Evolutionary conservation across 2,113 vertebrate species (phyloP).

Genomic region (Tenebrosternarchus preto): DNA sequence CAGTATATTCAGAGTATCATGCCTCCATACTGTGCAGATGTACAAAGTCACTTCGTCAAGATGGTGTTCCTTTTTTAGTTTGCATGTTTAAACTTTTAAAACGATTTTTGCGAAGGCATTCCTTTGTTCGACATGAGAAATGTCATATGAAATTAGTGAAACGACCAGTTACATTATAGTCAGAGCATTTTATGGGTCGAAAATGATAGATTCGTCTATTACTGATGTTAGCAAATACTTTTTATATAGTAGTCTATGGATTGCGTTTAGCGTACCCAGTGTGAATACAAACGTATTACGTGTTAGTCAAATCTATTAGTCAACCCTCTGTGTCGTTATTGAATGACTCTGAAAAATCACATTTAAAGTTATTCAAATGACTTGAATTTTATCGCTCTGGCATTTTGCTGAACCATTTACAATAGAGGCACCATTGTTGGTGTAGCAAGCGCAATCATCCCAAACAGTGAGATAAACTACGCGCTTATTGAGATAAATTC

Average conservation of each 20-base stretch:
- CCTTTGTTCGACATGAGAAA: too few species aligned
- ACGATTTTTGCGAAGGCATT: too few species aligned
- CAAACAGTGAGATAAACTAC: constrained; percentile 58
- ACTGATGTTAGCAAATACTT: constrained; percentile 26
- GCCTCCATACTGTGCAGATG: too few species aligned
- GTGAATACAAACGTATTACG: constrained; percentile 31
- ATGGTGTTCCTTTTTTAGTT: too few species aligned
- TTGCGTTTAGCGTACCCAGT: constrained; percentile 19
- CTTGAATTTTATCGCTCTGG: constrained; percentile 64
- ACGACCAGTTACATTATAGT: too few species aligned
- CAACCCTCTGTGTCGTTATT: constrained; percentile 49
- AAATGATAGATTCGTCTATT: constrained; percentile 2
- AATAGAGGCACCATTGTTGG: constrained; percentile 60
- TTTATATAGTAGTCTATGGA: constrained; percentile 41
- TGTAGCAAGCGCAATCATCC: constrained; percentile 49
- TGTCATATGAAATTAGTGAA: too few species aligned
- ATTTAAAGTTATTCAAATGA: constrained; percentile 69
- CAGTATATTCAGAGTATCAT: too few species aligned
- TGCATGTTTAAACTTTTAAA: too few species aligned
- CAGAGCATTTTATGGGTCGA: background rate
- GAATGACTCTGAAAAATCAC: constrained; percentile 58
- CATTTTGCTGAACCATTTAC: constrained; percentile 66
- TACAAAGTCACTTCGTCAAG: too few species aligned
- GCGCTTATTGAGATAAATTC: too few species aligned
- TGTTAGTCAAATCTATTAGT: constrained; percentile 66